These are phyloP conservation scores for Tetramorium bicarinatum DNA, from an alignment of 2,888 invertebrate genomes.

Conservation along the genomic window DNA sequence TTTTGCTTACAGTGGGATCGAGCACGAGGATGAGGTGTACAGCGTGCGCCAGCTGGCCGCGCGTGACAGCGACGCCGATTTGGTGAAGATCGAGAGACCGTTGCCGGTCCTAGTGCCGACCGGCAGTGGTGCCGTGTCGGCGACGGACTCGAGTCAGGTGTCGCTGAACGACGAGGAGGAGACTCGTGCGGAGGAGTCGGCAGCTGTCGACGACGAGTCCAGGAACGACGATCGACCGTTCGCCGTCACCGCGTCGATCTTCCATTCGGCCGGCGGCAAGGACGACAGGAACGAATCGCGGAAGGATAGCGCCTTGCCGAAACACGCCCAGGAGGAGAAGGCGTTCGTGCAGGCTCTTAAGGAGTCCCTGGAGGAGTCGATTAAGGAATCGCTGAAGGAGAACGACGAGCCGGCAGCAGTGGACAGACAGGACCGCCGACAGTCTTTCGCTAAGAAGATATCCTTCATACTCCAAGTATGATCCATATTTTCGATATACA, in stretches of 20 bases:
- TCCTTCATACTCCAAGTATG: slow-evolving; percentile 77
- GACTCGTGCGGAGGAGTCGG: background rate
- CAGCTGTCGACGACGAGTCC: background rate
- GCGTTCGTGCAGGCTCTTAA: slow-evolving; percentile 62
- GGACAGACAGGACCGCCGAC: slow-evolving; percentile 45
- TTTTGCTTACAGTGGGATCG: slow-evolving; percentile 90
- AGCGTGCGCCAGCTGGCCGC: slow-evolving; percentile 89
- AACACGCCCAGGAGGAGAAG: slow-evolving; percentile 65
- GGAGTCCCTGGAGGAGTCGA: slow-evolving; percentile 60
- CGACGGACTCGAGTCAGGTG: slow-evolving; percentile 33
- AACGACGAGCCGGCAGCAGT: slow-evolving; percentile 62
- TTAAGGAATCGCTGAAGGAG: slow-evolving; percentile 59
- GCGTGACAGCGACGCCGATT: slow-evolving; percentile 74
- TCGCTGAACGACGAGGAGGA: slow-evolving; percentile 35
- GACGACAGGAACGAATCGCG: slow-evolving; percentile 62
- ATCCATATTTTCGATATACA: background rate
- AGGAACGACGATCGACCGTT: slow-evolving; percentile 72
- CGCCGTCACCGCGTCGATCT: slow-evolving; percentile 85
- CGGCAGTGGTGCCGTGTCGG: background rate
- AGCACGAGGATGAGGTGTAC: slow-evolving; percentile 93
- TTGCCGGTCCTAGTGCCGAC: slow-evolving; percentile 15
- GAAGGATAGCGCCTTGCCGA: slow-evolving; percentile 71
- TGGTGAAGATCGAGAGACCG: slow-evolving; percentile 54
- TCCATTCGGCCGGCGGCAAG: slow-evolving; percentile 71
- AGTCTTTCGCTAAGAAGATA: slow-evolving; percentile 3